phyloP scores from a whole-genome alignment of 2,888 invertebrate species.

The Ceratothoa steindachneri region DNA sequence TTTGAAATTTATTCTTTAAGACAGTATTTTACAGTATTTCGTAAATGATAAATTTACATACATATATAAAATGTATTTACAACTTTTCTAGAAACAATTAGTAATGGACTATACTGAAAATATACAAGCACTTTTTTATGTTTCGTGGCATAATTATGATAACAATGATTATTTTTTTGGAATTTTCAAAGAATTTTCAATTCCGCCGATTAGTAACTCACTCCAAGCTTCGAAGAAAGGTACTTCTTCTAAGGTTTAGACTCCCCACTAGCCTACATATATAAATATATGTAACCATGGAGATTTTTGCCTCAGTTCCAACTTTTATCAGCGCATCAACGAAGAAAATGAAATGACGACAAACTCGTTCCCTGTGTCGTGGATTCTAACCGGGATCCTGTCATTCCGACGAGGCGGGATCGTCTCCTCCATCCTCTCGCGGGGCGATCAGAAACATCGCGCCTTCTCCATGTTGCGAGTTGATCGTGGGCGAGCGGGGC shows the following conservation, averaged over 20 bases:
- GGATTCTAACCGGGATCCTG: background rate
- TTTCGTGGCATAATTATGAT: background rate
- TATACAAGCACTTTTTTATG: background rate
- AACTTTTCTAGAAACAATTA: background rate
- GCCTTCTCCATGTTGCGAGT: no score
- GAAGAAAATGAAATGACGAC: background rate
- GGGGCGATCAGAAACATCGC: no score
- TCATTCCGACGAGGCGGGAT: background rate
- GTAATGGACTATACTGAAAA: background rate
- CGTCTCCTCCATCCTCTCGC: no score
- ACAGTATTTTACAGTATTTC: background rate
- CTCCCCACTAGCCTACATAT: background rate
- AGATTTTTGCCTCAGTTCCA: background rate
- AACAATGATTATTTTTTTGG: background rate
- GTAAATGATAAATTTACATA: background rate
- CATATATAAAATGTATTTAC: conserved; percentile 12
- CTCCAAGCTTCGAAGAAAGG: background rate
- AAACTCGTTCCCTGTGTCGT: background rate
- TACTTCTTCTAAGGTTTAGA: background rate
- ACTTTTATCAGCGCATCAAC: no score
- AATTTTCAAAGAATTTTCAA: no score
- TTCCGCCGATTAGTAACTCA: background rate
- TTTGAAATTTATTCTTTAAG: no score
- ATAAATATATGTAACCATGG: background rate
- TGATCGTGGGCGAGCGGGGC: no score